Conservation (phyloP, 2,113 vertebrate genomes). For the Macaca nemestrina region DNA sequence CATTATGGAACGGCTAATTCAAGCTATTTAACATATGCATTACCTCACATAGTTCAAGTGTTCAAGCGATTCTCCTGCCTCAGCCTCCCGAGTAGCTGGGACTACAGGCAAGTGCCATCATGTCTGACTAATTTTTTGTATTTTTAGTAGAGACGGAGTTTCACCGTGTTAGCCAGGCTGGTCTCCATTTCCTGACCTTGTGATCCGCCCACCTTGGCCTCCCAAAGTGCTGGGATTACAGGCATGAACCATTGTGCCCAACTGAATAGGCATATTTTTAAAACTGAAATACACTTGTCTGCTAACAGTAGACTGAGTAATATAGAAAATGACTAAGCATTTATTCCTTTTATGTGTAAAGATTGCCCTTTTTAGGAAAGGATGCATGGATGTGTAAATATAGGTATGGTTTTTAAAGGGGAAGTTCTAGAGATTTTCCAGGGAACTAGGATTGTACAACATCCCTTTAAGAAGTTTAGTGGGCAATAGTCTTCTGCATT, state of each 20-base stretch:
- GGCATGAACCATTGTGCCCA: no score
- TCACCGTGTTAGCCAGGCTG: no score
- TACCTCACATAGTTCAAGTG: background rate
- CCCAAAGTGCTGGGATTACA: no score
- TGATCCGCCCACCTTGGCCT: no score
- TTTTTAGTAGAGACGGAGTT: no score
- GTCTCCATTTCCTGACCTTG: no score
- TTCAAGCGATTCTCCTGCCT: no score
- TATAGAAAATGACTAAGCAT: slow-evolving; percentile 49
- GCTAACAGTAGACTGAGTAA: slow-evolving; percentile 2
- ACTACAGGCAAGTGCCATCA: no score
- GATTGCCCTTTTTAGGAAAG: slow-evolving; percentile 2
- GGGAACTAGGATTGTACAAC: background rate
- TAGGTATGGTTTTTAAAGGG: background rate
- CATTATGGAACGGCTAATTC: background rate
- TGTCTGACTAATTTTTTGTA: no score
- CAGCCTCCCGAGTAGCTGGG: no score
- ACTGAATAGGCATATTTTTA: slow-evolving; percentile 48
- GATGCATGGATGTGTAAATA: background rate
- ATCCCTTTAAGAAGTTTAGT: background rate
- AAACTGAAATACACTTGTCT: slow-evolving; percentile 50
- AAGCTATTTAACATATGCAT: background rate
- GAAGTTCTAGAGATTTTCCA: background rate
- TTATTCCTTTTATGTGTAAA: slow-evolving; percentile 16
- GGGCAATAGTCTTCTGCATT: background rate